Percentiles rank a stretch among this genome's conserved stretches.
These are phyloP conservation scores for Bujurquina vittata DNA, from an alignment of 2,113 vertebrate species.

Conservation along the genomic window DNA sequence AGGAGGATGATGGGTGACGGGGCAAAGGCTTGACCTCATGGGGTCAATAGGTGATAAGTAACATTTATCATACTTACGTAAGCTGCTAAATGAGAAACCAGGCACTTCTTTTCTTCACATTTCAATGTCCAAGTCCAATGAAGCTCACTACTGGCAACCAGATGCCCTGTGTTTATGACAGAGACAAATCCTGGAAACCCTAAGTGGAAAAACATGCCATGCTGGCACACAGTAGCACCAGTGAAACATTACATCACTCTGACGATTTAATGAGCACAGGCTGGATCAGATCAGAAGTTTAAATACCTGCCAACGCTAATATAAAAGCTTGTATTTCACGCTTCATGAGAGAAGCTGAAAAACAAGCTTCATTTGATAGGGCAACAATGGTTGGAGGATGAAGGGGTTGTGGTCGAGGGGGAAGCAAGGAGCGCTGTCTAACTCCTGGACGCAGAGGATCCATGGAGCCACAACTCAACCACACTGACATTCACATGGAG, in stretches of 20 bases:
- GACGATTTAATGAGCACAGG: conserved; percentile 69
- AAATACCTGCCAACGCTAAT: conserved; percentile 72
- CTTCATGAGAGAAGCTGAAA: conserved; percentile 65
- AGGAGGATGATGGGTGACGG: conserved; percentile 58
- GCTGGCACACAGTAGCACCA: conserved; percentile 65
- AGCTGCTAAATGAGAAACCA: conserved; percentile 64
- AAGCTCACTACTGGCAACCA: conserved; percentile 63
- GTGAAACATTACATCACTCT: conserved; percentile 70
- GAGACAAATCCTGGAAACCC: conserved; percentile 70
- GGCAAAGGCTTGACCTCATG: conserved; percentile 70
- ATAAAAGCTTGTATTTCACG: conserved; percentile 69
- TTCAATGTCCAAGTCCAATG: conserved; percentile 62
- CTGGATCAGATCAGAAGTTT: conserved; percentile 73
- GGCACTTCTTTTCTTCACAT: conserved; percentile 46
- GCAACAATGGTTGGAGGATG: conserved; percentile 54
- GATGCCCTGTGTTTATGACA: conserved; percentile 72
- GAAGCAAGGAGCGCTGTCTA: conserved; percentile 7
- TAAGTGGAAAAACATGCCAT: conserved; percentile 75
- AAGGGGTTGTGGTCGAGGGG: conserved; percentile 41
- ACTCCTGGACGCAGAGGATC: conserved; percentile 34
- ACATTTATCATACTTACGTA: conserved; percentile 76
- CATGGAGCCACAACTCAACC: conserved; percentile 36
- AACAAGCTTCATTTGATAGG: conserved; percentile 57
- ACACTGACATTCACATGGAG: conserved; percentile 51
- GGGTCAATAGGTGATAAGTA: conserved; percentile 77